Base-by-base conservation (phyloP, 2,888 invertebrate genomes). In the Gymnoscelis rufifasciata region DNA sequence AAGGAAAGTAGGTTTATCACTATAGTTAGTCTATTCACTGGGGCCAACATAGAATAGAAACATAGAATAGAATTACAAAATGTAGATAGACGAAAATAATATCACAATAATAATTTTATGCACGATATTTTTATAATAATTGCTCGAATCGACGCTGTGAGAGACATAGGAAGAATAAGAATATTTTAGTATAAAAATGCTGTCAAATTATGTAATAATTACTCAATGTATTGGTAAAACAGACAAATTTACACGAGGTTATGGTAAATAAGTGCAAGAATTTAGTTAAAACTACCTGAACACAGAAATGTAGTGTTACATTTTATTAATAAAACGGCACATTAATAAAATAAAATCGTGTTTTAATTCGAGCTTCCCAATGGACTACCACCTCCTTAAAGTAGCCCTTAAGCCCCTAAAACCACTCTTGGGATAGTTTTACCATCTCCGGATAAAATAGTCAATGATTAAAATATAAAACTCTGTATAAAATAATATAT, bases 1-100 rank as follows among this genome's bases (percentile, higher is more conserved):
- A n/a, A n/a, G n/a, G n/a, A n/a, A n/a, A n/a, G n/a, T n/a, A n/a
- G n/a, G n/a, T n/a, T n/a, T n/a, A n/a, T 11, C 35, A 35, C 35
- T n/a, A 7, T 35, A 35, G 15, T 6, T 19, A 19, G 35, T 35
- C 35, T 19, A 67, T 68, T 64, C 83, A 82, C 80, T 66, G 84
- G 66, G 78, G 84, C 86, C 84, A 84, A 84, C 59, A 69, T 84
- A 83, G 83, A 62, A 1, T 83, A 83, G 83, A 64, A 83, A 82
- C 62, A 1, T 83, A 83, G 83, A 64, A 46, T 59, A 61, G 60
- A 53, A 38, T 42, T 59, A 58, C 44, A 44, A 42, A 47, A 55
- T 57, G 15, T 45, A 54, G 51, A 57, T 52, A 62, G 53, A 57
- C 59, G 40, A 51, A 57, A 47, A 59, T 48, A 61, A 62, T 56